Conservation (phyloP, 2,888 invertebrate genomes). For the Gonocerus acuteangulatus region DNA sequence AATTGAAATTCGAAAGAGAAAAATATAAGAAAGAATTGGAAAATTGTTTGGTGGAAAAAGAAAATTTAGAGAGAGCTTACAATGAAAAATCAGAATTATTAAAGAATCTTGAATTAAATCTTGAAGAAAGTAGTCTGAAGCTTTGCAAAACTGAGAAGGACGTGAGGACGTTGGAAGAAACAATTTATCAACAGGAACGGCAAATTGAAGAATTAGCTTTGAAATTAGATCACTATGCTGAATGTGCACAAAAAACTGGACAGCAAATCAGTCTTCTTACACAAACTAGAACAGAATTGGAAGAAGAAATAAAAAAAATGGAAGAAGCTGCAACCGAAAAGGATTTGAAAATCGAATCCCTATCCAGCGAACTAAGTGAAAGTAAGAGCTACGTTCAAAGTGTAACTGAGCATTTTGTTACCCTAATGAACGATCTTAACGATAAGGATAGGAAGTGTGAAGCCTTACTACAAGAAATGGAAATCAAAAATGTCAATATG, state of each 20-base stretch:
- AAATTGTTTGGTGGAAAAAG: neutral
- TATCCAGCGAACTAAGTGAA: slow-evolving; percentile 28
- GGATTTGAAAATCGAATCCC: slow-evolving; percentile 28
- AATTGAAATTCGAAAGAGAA: neutral
- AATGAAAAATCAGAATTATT: slow-evolving; percentile 9
- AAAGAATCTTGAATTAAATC: slow-evolving; percentile 8
- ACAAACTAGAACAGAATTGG: slow-evolving; percentile 12
- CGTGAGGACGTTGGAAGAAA: neutral
- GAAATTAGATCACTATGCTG: slow-evolving; percentile 28
- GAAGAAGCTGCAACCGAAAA: slow-evolving; percentile 25
- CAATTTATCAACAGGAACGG: slow-evolving; percentile 9
- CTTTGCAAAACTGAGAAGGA: slow-evolving; percentile 10
- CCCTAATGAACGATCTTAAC: slow-evolving; percentile 27
- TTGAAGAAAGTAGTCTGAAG: slow-evolving; percentile 6
- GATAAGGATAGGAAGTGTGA: slow-evolving; percentile 28
- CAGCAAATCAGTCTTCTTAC: slow-evolving; percentile 17
- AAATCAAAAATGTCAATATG: slow-evolving; percentile 30
- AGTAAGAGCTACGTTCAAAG: slow-evolving; percentile 29
- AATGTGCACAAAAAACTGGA: slow-evolving; percentile 26
- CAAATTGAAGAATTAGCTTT: slow-evolving; percentile 21
- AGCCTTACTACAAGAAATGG: slow-evolving; percentile 28
- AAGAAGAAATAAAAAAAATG: slow-evolving; percentile 27
- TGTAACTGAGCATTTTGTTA: slow-evolving; percentile 30
- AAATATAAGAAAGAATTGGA: slow-evolving; percentile 11
- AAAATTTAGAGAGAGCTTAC: slow-evolving; percentile 5